Evolutionary conservation across 2,888 invertebrate genomes (phyloP), one percentile per base, ranked within the genome.

Genomic region (Sphaerophoria rueppellii): DNA sequence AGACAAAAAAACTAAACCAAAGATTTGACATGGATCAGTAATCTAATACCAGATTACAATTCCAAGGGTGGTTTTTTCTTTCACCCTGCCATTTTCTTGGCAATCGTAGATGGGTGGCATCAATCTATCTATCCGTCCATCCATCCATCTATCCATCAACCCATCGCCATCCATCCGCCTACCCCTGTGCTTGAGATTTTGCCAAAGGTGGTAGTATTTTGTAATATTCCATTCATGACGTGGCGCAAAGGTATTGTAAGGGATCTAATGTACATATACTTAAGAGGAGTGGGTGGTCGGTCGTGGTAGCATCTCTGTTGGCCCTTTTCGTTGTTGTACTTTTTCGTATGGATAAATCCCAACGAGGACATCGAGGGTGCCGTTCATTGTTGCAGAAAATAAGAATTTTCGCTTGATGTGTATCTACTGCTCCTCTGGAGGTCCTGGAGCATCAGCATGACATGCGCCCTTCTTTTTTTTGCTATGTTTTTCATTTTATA

Each of bases 1-100:
- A 85, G 80, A n/a, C n/a, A 71, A 80, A 52, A 82, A 6, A 37
- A 74, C 88, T 90, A 90, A 91, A 90, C 91, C 90, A 89, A 89
- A 90, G 91, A 91, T 91, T 91, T 91, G 90, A 91, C 91, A 91
- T 91, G 91, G 91, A 91, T 91, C 91, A 91, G 91, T 91, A 91
- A 91, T 90, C 91, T 91, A 91, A 91, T 91, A 88, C 91, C 91
- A 90, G 91, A 91, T 91, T 91, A 91, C 90, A 90, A 90, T 91
- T 91, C 89, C 90, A 90, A 77, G 85, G 81, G 85, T 77, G 81
- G 69, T 81, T 76, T 72, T 24, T 72, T 61, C 72, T 61, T 61
- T 11, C 14, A 48, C 61, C 61, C 50, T 35, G 24, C 60, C 11
- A 12, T 11, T 4, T 55, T 37, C 37, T 6, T 40, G 61, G 48